Conservation (phyloP, 2,888 invertebrate species). For the Smittia sp. region DNA sequence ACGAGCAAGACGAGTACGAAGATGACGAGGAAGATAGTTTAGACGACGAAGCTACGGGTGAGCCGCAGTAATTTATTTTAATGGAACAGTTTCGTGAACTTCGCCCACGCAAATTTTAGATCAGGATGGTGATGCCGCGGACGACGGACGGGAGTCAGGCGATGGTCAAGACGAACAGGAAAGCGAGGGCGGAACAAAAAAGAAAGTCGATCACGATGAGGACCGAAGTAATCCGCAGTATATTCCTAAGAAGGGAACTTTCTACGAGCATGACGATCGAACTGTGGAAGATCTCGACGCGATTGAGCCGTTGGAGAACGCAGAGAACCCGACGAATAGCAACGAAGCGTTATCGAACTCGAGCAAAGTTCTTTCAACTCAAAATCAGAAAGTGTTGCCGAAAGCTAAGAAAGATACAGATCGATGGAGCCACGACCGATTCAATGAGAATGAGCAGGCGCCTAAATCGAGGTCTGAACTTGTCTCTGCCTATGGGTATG, state of each 20-base stretch:
- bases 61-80: background rate
- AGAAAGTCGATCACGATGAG: constrained; percentile 86
- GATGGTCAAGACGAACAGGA: constrained; percentile 48
- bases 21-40: constrained; percentile 49
- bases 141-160: constrained; percentile 41
- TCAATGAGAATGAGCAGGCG: constrained; percentile 60
- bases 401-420: constrained; percentile 50
- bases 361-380: constrained; percentile 27
- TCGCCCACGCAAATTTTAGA: constrained; percentile 27
- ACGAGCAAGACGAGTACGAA: constrained; percentile 45
- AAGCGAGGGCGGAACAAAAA: constrained; percentile 52
- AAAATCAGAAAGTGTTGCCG: constrained; percentile 30
- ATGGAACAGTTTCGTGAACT: background rate
- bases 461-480: constrained; percentile 85
- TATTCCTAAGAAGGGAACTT: constrained; percentile 92
- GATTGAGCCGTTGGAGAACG: constrained; percentile 44
- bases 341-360: constrained; percentile 43
- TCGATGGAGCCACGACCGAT: constrained; percentile 83
- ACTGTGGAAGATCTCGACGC: constrained; percentile 63
- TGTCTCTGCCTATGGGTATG: constrained; percentile 85
- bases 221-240: constrained; percentile 96
- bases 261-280: constrained; percentile 94
- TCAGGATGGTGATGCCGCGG: constrained; percentile 33
- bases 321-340: constrained; percentile 46
- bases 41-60: constrained; percentile 46